Conservation (phyloP, 1,140 invertebrate genomes). For the Listronotus oregonensis region DNA sequence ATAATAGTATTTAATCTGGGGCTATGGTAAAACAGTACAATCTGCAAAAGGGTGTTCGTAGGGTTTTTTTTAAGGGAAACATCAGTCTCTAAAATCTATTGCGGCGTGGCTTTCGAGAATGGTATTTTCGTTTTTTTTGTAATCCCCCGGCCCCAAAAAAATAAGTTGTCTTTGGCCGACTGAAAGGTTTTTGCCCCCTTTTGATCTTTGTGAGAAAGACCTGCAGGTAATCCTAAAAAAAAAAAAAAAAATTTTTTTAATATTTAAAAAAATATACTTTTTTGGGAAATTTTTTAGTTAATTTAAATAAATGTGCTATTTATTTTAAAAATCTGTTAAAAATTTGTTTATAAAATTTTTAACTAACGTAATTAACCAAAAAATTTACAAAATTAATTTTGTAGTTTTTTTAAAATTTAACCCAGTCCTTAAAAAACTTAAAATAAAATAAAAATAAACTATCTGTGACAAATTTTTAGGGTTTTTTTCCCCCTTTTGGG, state of each 20-base stretch:
- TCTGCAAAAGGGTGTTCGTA: slow-evolving; percentile 83
- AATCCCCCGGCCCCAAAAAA: slow-evolving; percentile 85
- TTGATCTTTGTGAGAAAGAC: slow-evolving; percentile 50
- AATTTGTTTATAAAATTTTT: no score
- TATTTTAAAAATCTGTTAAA: no score
- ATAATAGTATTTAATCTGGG: slow-evolving; percentile 91
- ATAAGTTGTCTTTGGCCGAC: slow-evolving; percentile 89
- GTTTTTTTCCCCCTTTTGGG: no score
- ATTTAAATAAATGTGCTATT: no score
- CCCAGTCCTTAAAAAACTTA: no score
- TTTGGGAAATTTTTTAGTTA: no score
- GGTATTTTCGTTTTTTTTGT: slow-evolving; percentile 82
- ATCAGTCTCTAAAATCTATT: slow-evolving; percentile 91
- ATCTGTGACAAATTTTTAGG: no score
- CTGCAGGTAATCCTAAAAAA: slow-evolving; percentile 21
- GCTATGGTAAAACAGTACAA: slow-evolving; percentile 94
- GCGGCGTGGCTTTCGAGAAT: slow-evolving; percentile 94
- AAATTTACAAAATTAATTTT: no score
- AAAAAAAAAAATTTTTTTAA: background rate
- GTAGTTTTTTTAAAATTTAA: no score
- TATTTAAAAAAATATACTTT: no score
- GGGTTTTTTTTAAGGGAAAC: slow-evolving; percentile 90
- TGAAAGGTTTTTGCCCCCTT: slow-evolving; percentile 89
- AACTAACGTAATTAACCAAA: no score
- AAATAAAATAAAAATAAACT: no score